These are phyloP conservation scores for Hoplodrina blanda DNA, from an alignment of 2,888 invertebrate genomes.

Conservation along the genomic window DNA sequence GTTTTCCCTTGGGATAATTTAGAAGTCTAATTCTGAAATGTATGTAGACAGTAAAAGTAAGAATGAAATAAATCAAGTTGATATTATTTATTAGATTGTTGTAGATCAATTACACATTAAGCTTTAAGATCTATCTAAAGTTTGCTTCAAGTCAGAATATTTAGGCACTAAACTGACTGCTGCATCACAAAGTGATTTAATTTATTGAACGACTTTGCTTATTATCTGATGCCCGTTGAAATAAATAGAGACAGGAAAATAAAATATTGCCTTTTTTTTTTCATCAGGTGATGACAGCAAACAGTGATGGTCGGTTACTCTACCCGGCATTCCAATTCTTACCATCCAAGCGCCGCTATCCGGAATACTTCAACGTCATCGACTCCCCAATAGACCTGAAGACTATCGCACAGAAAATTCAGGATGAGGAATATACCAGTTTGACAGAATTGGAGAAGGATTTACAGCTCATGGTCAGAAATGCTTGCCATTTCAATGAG, in stretches of 20 bases:
- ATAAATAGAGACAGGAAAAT: not conserved
- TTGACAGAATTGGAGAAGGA: conserved; percentile 97
- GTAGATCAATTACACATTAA: too few species aligned
- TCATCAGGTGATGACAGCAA: conserved; percentile 94
- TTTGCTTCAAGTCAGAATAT: too few species aligned
- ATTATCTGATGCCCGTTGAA: too few species aligned
- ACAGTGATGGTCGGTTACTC: conserved; percentile 95
- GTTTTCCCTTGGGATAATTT: too few species aligned
- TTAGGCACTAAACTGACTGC: too few species aligned
- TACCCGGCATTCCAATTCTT: conserved; percentile 97
- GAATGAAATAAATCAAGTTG: too few species aligned
- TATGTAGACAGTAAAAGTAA: too few species aligned
- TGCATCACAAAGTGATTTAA: too few species aligned
- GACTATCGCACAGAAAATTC: conserved; percentile 97
- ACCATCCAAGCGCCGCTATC: conserved; percentile 97
- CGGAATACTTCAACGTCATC: conserved; percentile 98
- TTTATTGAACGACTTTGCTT: too few species aligned
- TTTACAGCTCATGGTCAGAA: conserved; percentile 96
- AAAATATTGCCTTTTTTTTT: conserved; percentile 4
- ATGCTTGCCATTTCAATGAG: conserved; percentile 99
- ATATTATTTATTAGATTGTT: too few species aligned
- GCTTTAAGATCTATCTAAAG: too few species aligned
- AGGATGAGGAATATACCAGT: conserved; percentile 94
- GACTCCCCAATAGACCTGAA: conserved; percentile 98
- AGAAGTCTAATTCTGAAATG: too few species aligned